Conservation (phyloP, 2,113 vertebrate species). For the Hyaena hyaena region DNA sequence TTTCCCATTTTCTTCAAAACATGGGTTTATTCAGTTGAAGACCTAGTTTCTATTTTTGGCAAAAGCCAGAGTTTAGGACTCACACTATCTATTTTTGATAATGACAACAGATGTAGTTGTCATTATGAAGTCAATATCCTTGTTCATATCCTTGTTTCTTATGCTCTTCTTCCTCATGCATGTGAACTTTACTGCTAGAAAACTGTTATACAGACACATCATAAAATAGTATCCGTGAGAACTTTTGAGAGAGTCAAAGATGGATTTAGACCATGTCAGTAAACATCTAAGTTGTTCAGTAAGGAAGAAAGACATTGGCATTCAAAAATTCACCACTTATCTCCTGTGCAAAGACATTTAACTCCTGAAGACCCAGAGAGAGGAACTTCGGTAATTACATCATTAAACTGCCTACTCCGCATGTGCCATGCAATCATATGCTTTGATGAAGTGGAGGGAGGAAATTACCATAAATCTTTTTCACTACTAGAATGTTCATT, state of each 20-base stretch:
- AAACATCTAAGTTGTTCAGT: background rate
- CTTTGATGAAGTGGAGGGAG: background rate
- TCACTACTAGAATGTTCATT: slow-evolving; percentile 63
- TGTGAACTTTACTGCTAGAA: background rate
- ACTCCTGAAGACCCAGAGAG: background rate
- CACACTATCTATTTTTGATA: background rate
- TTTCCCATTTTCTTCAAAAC: background rate
- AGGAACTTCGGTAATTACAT: background rate
- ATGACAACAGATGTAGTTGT: background rate
- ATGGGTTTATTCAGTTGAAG: background rate
- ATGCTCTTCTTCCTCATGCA: background rate
- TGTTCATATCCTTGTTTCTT: background rate
- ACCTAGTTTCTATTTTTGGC: background rate
- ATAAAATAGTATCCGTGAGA: background rate
- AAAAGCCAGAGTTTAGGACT: background rate
- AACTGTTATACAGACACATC: background rate
- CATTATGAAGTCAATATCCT: no score
- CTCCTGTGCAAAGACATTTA: background rate
- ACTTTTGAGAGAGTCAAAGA: background rate
- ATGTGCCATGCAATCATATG: background rate
- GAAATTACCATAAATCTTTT: slow-evolving; percentile 54
- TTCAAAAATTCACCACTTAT: background rate
- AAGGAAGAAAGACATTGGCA: background rate
- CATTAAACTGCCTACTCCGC: background rate
- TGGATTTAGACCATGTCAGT: background rate